Evolutionary conservation across 2,797 vertebrate genomes (phyloP), one percentile per base, ranked within the genome.

Genomic region (Buceros bicornis): DNA sequence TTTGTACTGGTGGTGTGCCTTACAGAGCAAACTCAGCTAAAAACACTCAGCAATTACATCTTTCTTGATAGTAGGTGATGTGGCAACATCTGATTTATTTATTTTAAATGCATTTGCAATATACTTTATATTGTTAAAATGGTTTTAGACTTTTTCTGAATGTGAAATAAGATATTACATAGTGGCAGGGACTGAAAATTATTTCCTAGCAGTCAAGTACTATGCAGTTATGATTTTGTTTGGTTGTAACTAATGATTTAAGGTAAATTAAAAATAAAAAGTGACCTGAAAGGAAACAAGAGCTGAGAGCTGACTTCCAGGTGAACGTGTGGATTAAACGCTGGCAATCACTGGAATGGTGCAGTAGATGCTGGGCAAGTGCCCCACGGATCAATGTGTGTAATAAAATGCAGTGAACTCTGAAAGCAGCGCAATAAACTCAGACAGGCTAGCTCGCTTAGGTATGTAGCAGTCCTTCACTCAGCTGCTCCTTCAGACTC

Each of bases 71-170:
- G 47, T 79, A 67, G 29, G 13, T 62, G 62, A 82, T 87, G 72
- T 89, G 93, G 91, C 89, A 90, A 61, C 48, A 83, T 47, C 20
- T 24, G 80, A 69, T 66, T 56, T 96, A 96, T 95, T 96, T 93
- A 90, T 89, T 91, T 92, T 56, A 80, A 89, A 90, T 77, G 26
- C 33, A 45, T 78, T 89, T 1, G 1, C 60, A 62, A 70, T 82
- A 73, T 26, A 50, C 71, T 94, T 90, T 50, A n/a, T 82, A 66
- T 48, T 67, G 45, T 70, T 87, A 71, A 83, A 90, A 62, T 50
- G 10, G 31, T 79, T 95, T 84, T 84, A 89, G 66, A 45, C 22
- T 33, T 89, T 45, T 87, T 57, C 66, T 73, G 56, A 87, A 80
- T 42, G 58, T 8, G 25, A 73, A 40, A 40, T 29, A 65, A 61